phyloP scores from a whole-genome alignment of 2,888 invertebrate species.

The Drepanosiphum platanoidis region DNA sequence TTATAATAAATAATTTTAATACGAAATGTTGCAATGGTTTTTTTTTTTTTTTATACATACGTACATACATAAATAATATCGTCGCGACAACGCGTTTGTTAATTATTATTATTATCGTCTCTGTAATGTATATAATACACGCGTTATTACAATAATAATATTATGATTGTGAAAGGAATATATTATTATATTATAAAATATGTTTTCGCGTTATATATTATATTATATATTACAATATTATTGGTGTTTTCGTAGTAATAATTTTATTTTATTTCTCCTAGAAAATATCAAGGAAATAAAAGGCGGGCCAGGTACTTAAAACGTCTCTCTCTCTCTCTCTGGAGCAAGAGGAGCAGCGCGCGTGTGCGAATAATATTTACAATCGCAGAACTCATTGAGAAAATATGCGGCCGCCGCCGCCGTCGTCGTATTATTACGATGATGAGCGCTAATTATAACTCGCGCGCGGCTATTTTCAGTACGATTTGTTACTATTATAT shows the following conservation, averaged over 20 bases:
- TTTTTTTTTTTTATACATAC: background rate
- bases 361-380: slow-evolving; percentile 40
- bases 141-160: too few relatives aligned
- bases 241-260: background rate
- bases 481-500: slow-evolving; percentile 36
- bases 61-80: background rate
- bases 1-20: background rate
- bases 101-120: background rate
- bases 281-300: slow-evolving; percentile 43
- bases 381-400: slow-evolving; percentile 46
- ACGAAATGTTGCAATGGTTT: background rate
- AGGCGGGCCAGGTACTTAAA: background rate
- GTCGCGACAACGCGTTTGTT: background rate
- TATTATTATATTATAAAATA: background rate
- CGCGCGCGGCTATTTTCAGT: slow-evolving; percentile 29
- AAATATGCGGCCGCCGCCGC: slow-evolving; percentile 36
- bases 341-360: slow-evolving; percentile 5
- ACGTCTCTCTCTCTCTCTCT: too few relatives aligned
- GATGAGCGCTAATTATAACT: slow-evolving; percentile 45
- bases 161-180: slow-evolving; percentile 27
- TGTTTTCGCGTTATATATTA: slow-evolving; percentile 27
- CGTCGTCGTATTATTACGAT: too few relatives aligned
- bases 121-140: background rate
- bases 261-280: slow-evolving; percentile 27
- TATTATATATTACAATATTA: too few relatives aligned